Evolutionary conservation across 1,140 invertebrate genomes (phyloP), one percentile per base, ranked within the genome.

Genomic region (Drosophila nannoptera): DNA sequence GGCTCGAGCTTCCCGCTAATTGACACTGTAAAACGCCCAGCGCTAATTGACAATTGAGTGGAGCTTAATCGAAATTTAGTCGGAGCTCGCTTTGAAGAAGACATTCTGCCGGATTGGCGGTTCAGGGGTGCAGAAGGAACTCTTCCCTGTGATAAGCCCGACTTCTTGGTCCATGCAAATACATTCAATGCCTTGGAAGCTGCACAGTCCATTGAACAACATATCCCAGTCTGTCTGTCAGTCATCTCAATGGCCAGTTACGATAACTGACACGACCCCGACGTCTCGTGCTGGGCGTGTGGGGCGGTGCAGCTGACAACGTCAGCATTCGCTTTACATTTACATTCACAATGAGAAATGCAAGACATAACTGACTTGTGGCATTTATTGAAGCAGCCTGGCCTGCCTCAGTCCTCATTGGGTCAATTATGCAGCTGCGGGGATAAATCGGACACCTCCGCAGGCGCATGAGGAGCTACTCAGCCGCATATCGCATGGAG

Each of bases 401-500:
- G 32, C 49, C 43, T 46, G 64, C 42, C 60, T 53, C 33, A 12
- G 22, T 38, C 16, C 22, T 64, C 46, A 11, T 55, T 49, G 43
- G 40, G 52, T 31, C 35, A 40, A 54, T 40, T 40, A 40, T 56
- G 54, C 54, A 56, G 33, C 45, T 45, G 40, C 54, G 12, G 16
- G 36, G 14, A 42, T 59, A 43, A 42, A 46, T 42, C 55, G 31
- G 52, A 48, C 48, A 55, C 55, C 45, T 50, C 38, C 52, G 55
- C 50, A 58, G 54, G 60, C 67, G 14, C 4, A 22, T 22, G 22
- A 22, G 54, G 60, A 60, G 14, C 3, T 55, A 9, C 43, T 35
- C 33, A 38, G 7, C 8, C 53, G 11, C 40, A 72, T 72, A 50
- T 58, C 69, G 61, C 46, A 72, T 69, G 68, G 65, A 65, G 38